Evolutionary conservation across 2,888 invertebrate species (phyloP).

Genomic region (Drosophila stalkeri): DNA sequence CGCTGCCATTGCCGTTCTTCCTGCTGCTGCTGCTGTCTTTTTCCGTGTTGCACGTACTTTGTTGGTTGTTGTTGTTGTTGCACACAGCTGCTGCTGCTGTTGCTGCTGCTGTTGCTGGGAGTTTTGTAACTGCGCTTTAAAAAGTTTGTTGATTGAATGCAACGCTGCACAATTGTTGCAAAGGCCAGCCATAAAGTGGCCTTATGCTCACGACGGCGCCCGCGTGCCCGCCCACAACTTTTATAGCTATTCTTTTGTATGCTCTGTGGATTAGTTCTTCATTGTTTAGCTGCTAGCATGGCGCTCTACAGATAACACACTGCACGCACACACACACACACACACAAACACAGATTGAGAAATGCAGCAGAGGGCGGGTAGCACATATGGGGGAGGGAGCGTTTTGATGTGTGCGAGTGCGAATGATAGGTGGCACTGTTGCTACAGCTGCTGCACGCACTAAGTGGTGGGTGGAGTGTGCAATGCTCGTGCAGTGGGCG

Average conservation of each 20-base stretch:
- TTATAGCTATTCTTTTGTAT: slow-evolving; percentile 80
- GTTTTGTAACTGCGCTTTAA: slow-evolving; percentile 79
- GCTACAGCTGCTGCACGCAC: slow-evolving; percentile 31
- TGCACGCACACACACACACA: slow-evolving; percentile 20
- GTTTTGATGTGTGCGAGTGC: slow-evolving; percentile 51
- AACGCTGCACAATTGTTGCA: slow-evolving; percentile 79
- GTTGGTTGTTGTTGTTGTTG: slow-evolving; percentile 15
- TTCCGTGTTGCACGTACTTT: slow-evolving; percentile 54
- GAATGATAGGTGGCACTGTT: slow-evolving; percentile 47
- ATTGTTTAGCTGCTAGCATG: slow-evolving; percentile 76
- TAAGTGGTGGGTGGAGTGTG: slow-evolving; percentile 45
- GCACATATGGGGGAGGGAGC: slow-evolving; percentile 7
- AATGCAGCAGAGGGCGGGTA: slow-evolving; percentile 33
- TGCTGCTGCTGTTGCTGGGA: slow-evolving; percentile 56
- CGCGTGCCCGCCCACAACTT: slow-evolving; percentile 53
- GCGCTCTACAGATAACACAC: slow-evolving; percentile 69
- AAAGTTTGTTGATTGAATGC: slow-evolving; percentile 78
- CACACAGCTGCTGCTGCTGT: slow-evolving; percentile 47
- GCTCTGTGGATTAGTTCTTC: slow-evolving; percentile 78
- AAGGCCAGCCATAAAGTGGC: slow-evolving; percentile 78
- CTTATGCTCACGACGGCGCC: slow-evolving; percentile 44
- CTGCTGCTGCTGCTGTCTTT: slow-evolving; percentile 35
- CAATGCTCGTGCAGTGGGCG: slow-evolving; percentile 38
- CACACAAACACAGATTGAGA: slow-evolving; percentile 15
- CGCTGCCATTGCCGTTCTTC: slow-evolving; percentile 49